Percentiles rank a stretch among this genome's conserved stretches.
phyloP scores from a whole-genome alignment of 1,140 invertebrate genomes.

The Ruditapes philippinarum region DNA sequence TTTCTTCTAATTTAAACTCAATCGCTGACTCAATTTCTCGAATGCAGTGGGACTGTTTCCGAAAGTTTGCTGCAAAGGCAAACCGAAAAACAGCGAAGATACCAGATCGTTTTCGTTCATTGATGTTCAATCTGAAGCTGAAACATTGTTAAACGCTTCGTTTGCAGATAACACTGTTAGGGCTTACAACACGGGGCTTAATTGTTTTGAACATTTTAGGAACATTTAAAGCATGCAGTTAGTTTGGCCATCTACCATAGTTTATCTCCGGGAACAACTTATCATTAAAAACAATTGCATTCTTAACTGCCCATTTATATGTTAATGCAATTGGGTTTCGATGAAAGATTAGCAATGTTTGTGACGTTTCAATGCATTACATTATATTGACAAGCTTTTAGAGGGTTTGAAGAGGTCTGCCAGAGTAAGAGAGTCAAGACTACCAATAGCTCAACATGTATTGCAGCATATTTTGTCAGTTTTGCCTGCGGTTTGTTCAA shows the following conservation, averaged over 20 bases:
- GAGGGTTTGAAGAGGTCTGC: too few relatives aligned
- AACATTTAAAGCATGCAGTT: neutral
- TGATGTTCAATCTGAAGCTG: too few relatives aligned
- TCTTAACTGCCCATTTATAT: neutral
- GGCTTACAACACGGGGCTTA: too few relatives aligned
- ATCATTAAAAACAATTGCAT: neutral
- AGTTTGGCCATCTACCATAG: neutral
- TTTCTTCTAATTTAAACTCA: constrained; percentile 27
- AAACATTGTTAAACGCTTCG: too few relatives aligned
- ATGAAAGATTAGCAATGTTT: neutral
- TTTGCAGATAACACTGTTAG: too few relatives aligned
- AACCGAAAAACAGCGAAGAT: neutral
- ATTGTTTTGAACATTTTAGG: too few relatives aligned
- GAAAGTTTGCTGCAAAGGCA: constrained; percentile 20
- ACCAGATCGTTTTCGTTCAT: too few relatives aligned
- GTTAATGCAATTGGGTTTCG: too few relatives aligned
- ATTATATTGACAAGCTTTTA: neutral
- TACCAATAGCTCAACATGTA: constrained; percentile 41
- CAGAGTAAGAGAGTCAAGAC: too few relatives aligned
- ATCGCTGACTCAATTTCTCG: constrained; percentile 57
- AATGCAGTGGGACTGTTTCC: too few relatives aligned
- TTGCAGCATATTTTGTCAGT: neutral
- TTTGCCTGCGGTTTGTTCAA: neutral
- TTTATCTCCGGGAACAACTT: constrained; percentile 23
- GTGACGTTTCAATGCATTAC: constrained; percentile 7